Conservation (phyloP, 2,888 invertebrate genomes). For the Tetranychus piercei region DNA sequence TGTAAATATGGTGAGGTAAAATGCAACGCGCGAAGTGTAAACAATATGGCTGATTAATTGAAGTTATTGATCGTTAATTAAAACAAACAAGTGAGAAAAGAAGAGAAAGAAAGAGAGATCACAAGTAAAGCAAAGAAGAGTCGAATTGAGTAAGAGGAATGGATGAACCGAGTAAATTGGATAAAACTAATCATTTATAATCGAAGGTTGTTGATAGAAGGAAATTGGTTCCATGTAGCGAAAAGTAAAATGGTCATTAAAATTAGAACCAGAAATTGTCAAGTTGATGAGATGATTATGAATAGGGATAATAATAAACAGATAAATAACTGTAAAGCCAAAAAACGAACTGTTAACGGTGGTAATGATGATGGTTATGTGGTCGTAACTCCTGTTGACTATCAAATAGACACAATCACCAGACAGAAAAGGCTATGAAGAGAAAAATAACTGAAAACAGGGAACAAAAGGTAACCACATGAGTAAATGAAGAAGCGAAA, state of each 20-base stretch:
- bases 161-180: no score
- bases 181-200: not conserved
- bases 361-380: not conserved
- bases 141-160: no score
- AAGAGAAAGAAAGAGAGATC: no score
- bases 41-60: no score
- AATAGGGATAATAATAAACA: not conserved
- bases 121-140: no score
- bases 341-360: not conserved
- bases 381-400: not conserved
- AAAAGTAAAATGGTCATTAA: not conserved
- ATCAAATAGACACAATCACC: not conserved
- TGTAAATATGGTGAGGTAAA: no score
- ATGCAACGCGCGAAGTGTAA: no score
- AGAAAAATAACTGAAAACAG: no score
- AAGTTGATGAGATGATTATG: not conserved
- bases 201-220: not conserved
- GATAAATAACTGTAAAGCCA: not conserved
- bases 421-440: not conserved
- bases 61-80: no score
- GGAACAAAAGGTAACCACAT: no score
- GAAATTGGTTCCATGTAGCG: not conserved
- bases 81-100: no score
- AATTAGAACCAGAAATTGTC: not conserved
- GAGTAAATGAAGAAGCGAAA: no score